phyloP scores from a whole-genome alignment of 2,797 vertebrate species.

The Alosa sapidissima region DNA sequence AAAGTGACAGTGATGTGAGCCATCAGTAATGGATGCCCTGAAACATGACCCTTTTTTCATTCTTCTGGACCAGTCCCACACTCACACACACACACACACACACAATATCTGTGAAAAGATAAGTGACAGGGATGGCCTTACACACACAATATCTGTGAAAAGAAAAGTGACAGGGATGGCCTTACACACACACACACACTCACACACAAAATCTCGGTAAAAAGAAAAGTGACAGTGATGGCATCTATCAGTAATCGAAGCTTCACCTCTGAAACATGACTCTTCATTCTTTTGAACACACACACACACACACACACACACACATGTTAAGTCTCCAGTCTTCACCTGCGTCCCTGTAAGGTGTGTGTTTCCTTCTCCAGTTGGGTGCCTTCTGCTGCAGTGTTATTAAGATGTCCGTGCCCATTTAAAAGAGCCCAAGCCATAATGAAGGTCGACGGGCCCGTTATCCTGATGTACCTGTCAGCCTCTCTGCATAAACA shows the following conservation, averaged over 20 bases:
- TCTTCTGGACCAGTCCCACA: not conserved
- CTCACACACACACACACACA: not conserved
- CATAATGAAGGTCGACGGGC: constrained; percentile 2
- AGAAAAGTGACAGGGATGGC: too few species aligned
- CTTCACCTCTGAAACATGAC: too few species aligned
- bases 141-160: not conserved
- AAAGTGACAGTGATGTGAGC: not conserved
- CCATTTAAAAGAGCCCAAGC: not conserved
- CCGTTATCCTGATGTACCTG: not conserved
- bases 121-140: too few species aligned
- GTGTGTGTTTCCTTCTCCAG: not conserved
- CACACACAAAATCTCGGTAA: too few species aligned
- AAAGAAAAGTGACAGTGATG: too few species aligned
- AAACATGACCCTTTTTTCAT: not conserved
- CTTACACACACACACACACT: not conserved
- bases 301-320: not conserved
- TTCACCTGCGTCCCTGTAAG: too few species aligned
- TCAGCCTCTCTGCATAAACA: not conserved
- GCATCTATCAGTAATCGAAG: too few species aligned
- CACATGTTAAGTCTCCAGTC: too few species aligned
- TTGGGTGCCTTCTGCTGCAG: not conserved
- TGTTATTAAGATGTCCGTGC: not conserved
- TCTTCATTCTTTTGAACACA: not conserved
- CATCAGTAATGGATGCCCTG: not conserved
- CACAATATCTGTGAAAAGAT: too few species aligned